Evolutionary conservation across 53 echinoderm and acorn worm species (phyloP), one percentile per base, ranked within the genome.

Genomic region (Actinopyga echinites): DNA sequence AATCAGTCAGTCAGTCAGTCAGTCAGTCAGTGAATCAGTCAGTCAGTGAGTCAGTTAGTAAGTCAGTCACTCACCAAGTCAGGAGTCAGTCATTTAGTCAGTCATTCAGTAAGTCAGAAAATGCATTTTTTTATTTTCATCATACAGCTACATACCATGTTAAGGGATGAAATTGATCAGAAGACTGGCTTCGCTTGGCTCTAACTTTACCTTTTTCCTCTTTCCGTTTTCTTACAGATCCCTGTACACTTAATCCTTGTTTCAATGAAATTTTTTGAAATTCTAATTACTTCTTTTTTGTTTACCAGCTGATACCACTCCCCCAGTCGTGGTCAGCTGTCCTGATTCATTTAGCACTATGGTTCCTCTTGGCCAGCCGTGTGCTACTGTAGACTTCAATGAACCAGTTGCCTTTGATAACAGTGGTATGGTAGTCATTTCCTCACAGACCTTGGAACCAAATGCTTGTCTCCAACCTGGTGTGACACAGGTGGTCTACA

Each of bases 401-500:
- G 83, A 75, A 31, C 69, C 69, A 20, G 5, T 40, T 5, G 83
- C 86, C 57, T 62, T 80, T 2, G 89, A 93, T 32, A 87, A 88
- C 80, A 54, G 68, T n/a, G 83, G 79, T 11, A 45, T 86, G 7
- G 80, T 65, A 59, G 52, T 33, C n/a, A 56, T 79, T 56, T 40
- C 40, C 20, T 71, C 42, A 22, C 42, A 19, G 37, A 71, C 71
- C 0, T 6, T 21, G 2, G 22, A 34, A 26, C 54, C 57, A 17
- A 64, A 34, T 6, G 59, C 81, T 32, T 45, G 57, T 36, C 45
- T 87, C 36, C 29, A 69, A 2, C 21, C 71, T 6, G 91, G 91
- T 57, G 52, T 74, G 17, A 85, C 81, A 3, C 75, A 34, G 21
- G 91, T 91, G 38, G 44, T 66, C 21, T 91, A 91, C 75, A 88